Base-by-base conservation (phyloP, 92 coral and sea anemone genomes). In the Phenganax subtilis region DNA sequence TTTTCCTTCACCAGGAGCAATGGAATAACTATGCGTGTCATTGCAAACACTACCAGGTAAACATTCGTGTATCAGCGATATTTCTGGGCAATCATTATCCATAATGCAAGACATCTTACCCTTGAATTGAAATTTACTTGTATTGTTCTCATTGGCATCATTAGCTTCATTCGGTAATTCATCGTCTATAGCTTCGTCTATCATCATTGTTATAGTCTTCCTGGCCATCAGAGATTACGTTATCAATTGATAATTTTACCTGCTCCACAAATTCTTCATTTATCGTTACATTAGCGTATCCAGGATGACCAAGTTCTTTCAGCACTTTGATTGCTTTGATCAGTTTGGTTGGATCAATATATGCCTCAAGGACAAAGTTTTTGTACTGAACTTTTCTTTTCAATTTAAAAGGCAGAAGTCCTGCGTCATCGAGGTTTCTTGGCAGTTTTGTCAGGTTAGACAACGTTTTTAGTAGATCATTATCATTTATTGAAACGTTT, bases 391-490 rank as follows among this genome's bases (percentile, higher is more conserved):
- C 77, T 37, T 73, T 73, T 16, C 77, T 73, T 53, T 73, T 73
- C 59, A 73, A 73, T 73, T 73, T 47, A 73, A 73, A 57, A 73
- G 77, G 57, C 56, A 73, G 59, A 73, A 73, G 79, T 12, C 61
- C 79, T 14, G 79, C 79, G 31, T 74, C 28, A 51, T 55, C 79
- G 28, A 61, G 79, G n/a, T 30, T 61, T 55, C 79, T 74, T 10
- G 79, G 79, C n/a, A 74, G 61, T 74, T 74, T 55, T 55, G 61
- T 74, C 79, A 74, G 79, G 30, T 51, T 55, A 11, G 79, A 74
- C 79, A 74, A 27, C 31, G 79, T 74, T 74, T 74, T 74, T 27
- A 74, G 79, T 74, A 74, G 54, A 74, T 74, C 79, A 74, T 74
- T 74, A 54, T 74, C 79, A 74, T 74, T 74, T 14, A 74, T 74